A percentile compares a stretch with the other conserved stretches of the same genome.
Evolutionary conservation across 1,140 invertebrate genomes (phyloP).

Genomic region (Samia ricini): DNA sequence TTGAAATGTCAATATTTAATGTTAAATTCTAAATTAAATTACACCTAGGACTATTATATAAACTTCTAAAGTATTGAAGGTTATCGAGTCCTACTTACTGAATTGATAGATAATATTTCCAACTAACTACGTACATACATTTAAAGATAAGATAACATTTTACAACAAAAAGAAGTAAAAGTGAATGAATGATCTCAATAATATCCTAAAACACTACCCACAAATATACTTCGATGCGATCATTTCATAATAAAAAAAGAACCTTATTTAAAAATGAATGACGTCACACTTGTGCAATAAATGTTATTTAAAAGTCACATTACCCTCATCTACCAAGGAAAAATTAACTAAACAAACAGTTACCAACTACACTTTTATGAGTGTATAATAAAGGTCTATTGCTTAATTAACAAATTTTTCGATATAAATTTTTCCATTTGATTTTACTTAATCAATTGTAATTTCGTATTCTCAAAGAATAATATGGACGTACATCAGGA

Average conservation of each 20-base stretch:
- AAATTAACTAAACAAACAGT: not conserved
- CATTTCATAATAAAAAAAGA: not conserved
- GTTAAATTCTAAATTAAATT: not conserved
- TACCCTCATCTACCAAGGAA: not conserved
- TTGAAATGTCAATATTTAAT: not conserved
- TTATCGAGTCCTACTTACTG: not conserved
- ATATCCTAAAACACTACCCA: not conserved
- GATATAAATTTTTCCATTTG: not conserved
- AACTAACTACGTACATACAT: not conserved
- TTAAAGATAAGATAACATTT: not conserved
- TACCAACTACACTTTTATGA: not conserved
- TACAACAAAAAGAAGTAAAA: not conserved
- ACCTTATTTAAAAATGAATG: not conserved
- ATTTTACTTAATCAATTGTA: not conserved
- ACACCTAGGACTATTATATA: not conserved
- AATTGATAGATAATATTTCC: not conserved
- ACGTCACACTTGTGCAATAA: not conserved
- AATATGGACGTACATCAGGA: too few relatives aligned
- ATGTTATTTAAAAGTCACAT: not conserved
- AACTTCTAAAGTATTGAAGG: not conserved
- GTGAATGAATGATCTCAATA: constrained; percentile 3
- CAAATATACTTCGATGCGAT: not conserved
- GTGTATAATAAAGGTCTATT: not conserved
- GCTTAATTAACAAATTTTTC: not conserved
- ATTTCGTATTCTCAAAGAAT: too few relatives aligned